Conservation (phyloP, 2,888 invertebrate species). For the Drosophila helvetica region DNA sequence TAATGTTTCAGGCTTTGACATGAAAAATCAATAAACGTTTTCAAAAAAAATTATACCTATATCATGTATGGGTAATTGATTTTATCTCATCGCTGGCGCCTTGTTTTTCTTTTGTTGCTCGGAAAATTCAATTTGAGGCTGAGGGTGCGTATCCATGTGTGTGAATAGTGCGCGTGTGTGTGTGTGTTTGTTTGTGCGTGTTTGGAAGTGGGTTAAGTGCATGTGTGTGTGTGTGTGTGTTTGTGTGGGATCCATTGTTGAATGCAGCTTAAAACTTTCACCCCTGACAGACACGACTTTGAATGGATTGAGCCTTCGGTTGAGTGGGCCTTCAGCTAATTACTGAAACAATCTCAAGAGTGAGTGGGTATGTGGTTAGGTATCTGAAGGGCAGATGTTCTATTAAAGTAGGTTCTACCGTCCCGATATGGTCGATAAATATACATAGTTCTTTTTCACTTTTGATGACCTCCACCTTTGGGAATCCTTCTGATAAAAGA, state of each 20-base stretch:
- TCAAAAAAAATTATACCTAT: slow-evolving; percentile 30
- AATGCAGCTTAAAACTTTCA: slow-evolving; percentile 52
- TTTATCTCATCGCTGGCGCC: slow-evolving; percentile 48
- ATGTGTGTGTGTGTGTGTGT: slow-evolving; percentile 1
- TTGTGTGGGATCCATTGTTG: slow-evolving; percentile 44
- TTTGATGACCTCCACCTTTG: slow-evolving; percentile 6
- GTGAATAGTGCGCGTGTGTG: slow-evolving; percentile 28
- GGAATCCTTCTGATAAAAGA: no score
- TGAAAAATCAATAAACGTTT: slow-evolving; percentile 68
- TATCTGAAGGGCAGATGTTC: background rate
- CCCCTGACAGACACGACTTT: slow-evolving; percentile 46
- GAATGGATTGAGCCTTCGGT: slow-evolving; percentile 27
- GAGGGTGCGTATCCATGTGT: slow-evolving; percentile 19
- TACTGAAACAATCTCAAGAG: slow-evolving; percentile 42
- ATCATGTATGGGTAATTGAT: slow-evolving; percentile 44
- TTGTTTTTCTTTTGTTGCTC: slow-evolving; percentile 58
- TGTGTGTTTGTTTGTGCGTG: slow-evolving; percentile 2
- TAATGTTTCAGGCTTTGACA: slow-evolving; percentile 12
- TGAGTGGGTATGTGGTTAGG: no score
- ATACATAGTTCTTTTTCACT: background rate
- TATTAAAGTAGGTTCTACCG: no score
- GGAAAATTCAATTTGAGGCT: slow-evolving; percentile 69
- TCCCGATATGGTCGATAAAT: no score
- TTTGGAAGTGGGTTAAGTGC: slow-evolving; percentile 26
- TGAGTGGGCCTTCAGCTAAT: slow-evolving; percentile 42